These are phyloP conservation scores for Apocrypta bakeri DNA, from an alignment of 1,140 invertebrate species.

Conservation along the genomic window DNA sequence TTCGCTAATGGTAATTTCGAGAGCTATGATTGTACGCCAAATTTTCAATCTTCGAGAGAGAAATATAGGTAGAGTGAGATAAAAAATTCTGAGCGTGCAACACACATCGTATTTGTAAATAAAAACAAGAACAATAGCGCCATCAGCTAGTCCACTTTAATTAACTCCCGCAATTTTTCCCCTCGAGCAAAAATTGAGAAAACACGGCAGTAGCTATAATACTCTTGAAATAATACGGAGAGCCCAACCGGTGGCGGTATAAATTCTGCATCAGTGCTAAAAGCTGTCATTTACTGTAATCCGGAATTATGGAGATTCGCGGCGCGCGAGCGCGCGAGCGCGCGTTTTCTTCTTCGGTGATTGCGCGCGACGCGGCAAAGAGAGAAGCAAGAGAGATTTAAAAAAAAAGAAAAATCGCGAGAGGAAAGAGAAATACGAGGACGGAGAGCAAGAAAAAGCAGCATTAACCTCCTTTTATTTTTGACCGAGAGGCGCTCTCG, in stretches of 20 bases:
- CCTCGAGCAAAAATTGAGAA: conserved; percentile 51
- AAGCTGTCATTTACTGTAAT: conserved; percentile 75
- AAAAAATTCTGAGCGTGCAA: too few relatives aligned
- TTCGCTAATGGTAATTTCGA: neutral
- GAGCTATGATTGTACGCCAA: neutral
- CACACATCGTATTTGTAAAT: too few relatives aligned
- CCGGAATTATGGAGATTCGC: conserved; percentile 72
- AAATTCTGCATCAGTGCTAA: conserved; percentile 73
- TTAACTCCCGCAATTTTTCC: conserved; percentile 44
- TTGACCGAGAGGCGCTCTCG: conserved; percentile 42
- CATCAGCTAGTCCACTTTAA: conserved; percentile 38
- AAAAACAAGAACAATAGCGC: neutral
- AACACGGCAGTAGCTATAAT: conserved; percentile 1
- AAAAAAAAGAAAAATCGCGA: conserved; percentile 51
- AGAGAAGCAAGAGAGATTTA: neutral
- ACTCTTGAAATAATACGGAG: conserved; percentile 73
- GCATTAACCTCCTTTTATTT: conserved; percentile 46
- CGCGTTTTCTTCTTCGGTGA: conserved; percentile 26
- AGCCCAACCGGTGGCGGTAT: conserved; percentile 58
- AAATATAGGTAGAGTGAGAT: neutral
- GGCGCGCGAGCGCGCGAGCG: too few relatives aligned
- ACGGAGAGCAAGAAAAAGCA: conserved; percentile 41
- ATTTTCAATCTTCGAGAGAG: neutral
- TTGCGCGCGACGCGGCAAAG: neutral
- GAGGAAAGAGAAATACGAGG: conserved; percentile 31